Conservation (phyloP, 64 coral and sea anemone species). For the Hydrozoanthus tunicans region DNA sequence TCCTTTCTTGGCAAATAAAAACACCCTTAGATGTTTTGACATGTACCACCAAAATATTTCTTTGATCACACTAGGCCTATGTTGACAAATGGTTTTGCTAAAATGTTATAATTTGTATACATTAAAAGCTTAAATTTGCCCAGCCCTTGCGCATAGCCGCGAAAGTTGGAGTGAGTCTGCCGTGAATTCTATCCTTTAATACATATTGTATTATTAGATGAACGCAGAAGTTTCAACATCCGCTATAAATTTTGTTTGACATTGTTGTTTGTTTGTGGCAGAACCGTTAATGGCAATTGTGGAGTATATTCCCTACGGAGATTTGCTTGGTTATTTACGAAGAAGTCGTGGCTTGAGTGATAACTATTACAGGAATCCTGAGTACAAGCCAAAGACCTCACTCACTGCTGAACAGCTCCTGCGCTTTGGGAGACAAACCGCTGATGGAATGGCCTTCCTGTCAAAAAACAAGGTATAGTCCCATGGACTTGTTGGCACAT, state of each 20-base stretch:
- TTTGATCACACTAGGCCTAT: no score
- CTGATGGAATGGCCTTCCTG: constrained; percentile 87
- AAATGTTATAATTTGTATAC: no score
- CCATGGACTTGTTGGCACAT: neutral
- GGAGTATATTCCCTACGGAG: constrained; percentile 79
- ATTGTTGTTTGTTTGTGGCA: neutral
- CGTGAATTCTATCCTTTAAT: no score
- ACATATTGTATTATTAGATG: neutral
- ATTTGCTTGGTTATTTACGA: constrained; percentile 75
- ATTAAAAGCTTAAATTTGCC: no score
- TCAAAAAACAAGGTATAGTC: constrained; percentile 77
- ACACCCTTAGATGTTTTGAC: no score
- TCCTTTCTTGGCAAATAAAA: no score
- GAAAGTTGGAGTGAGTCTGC: no score
- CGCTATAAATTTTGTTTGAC: neutral
- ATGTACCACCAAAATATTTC: no score
- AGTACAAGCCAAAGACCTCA: constrained; percentile 73
- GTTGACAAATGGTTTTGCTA: no score
- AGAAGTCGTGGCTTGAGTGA: constrained; percentile 82
- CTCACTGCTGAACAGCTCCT: constrained; percentile 70
- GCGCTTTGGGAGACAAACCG: constrained; percentile 66
- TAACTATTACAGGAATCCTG: constrained; percentile 82
- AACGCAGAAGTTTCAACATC: neutral
- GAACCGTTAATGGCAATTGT: constrained; percentile 75
- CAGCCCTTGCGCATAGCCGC: no score